Conservation (phyloP, 2,888 invertebrate species). For the Lithosia quadra region DNA sequence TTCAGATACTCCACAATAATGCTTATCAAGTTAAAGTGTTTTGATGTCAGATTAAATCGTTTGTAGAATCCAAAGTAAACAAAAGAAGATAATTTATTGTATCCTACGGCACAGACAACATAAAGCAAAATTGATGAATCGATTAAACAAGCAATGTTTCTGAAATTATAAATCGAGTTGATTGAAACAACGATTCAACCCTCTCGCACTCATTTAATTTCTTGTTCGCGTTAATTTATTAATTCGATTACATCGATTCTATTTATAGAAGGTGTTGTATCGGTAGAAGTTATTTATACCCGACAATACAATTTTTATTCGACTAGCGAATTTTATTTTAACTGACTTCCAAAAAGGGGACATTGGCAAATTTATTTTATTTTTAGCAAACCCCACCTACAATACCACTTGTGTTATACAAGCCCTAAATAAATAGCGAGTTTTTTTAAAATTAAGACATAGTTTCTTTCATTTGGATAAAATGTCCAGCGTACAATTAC, state of each 20-base stretch:
- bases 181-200: constrained; percentile 21
- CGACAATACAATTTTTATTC: no score
- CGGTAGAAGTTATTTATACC: no score
- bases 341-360: no score
- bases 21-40: no score
- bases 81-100: neutral
- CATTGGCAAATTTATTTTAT: no score
- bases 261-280: constrained; percentile 10
- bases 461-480: no score
- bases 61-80: neutral
- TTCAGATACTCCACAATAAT: no score
- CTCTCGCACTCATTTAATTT: constrained; percentile 22
- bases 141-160: neutral
- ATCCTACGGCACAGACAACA: neutral
- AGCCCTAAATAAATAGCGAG: no score
- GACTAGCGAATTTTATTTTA: no score
- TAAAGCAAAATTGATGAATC: neutral
- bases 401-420: no score
- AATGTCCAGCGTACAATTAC: neutral
- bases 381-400: no score
- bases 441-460: no score
- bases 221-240: constrained; percentile 30
- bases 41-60: neutral
- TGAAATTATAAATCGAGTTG: constrained; percentile 11
- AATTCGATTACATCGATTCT: constrained; percentile 24